These are phyloP conservation scores for Cyanistes caeruleus DNA, from an alignment of 2,113 vertebrate genomes.

Conservation along the genomic window DNA sequence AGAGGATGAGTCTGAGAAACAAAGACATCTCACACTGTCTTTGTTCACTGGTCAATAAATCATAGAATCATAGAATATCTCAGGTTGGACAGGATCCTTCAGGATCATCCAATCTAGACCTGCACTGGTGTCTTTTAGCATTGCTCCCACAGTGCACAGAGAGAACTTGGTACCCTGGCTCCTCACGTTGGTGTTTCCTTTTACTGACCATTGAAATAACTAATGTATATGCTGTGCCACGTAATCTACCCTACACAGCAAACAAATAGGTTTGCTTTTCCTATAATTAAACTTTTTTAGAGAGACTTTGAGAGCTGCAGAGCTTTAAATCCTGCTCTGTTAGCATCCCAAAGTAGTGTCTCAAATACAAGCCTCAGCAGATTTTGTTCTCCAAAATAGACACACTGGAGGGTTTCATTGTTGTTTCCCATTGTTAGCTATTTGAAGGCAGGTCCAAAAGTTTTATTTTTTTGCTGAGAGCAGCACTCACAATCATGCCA, in stretches of 20 bases:
- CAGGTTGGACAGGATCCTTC: neutral
- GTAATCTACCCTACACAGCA: neutral
- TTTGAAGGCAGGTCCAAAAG: constrained; percentile 24
- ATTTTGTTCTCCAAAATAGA: constrained; percentile 26
- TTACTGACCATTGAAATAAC: neutral
- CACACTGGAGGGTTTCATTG: neutral
- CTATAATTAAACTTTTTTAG: constrained; percentile 23
- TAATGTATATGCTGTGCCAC: fast-evolving
- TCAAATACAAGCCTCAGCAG: constrained; percentile 10
- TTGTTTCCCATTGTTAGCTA: constrained; percentile 29
- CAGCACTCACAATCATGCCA: neutral
- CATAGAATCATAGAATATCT: neutral
- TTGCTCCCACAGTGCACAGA: neutral
- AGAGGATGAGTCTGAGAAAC: neutral
- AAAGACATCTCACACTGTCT: neutral
- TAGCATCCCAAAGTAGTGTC: neutral
- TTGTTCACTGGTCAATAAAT: neutral
- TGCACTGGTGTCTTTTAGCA: neutral
- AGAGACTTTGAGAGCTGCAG: neutral
- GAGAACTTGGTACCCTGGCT: neutral
- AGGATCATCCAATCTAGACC: neutral
- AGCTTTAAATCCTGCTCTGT: constrained; percentile 25
- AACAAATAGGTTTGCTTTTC: neutral
- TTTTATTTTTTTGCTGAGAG: constrained; percentile 11
- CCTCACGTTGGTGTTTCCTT: neutral